Base-by-base conservation (phyloP, 2,797 vertebrate genomes). In the Emydoidea blandingii region DNA sequence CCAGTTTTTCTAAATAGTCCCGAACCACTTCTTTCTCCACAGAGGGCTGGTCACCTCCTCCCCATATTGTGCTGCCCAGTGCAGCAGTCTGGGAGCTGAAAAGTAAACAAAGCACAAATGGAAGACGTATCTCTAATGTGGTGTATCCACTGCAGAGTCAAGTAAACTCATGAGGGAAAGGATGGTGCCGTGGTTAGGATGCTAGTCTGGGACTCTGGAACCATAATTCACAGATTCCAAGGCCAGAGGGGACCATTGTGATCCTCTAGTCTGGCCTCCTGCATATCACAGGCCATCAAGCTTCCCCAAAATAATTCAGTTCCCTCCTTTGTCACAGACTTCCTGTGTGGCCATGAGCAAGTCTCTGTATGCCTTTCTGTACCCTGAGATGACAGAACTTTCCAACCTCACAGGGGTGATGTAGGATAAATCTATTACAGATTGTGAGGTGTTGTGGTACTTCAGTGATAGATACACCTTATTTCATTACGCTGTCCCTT, bases 371-470 rank as follows among this genome's bases (percentile, higher is more conserved):
- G 62, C 34, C 18, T 8, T 65, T 19, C 8, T n/a, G 62, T 21
- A 16, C 18, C 7, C 8, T 15, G 1, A 2, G 0, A 27, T 3
- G 3, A 1, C 41, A 23, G 21, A 0, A 44, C 15, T 14, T 47
- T 10, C 29, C 49, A 31, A 12, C 37, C 2, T 5, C 49, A 0
- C 0, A 16, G 3, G 37, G 41, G 29, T 56, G n/a, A 16, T 25
- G 85, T 0, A 8, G 31, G 21, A 4, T 18, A 29, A 1, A 27
- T 1, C 3, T n/a, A 3, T 12, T 23, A 4, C 41, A 44, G 72
- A 14, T 6, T 5, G 76, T 10, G 23, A 27, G 21, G 12, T 10
- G 81, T 29, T 50, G 52, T 1, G 27, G 4, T n/a, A 29, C 34
- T 59, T n/a, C 5, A 1, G 14, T 29, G 53, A 0, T 9, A 5